phyloP scores from a whole-genome alignment of 2,113 vertebrate species.

The Choloepus hoffmanni region DNA sequence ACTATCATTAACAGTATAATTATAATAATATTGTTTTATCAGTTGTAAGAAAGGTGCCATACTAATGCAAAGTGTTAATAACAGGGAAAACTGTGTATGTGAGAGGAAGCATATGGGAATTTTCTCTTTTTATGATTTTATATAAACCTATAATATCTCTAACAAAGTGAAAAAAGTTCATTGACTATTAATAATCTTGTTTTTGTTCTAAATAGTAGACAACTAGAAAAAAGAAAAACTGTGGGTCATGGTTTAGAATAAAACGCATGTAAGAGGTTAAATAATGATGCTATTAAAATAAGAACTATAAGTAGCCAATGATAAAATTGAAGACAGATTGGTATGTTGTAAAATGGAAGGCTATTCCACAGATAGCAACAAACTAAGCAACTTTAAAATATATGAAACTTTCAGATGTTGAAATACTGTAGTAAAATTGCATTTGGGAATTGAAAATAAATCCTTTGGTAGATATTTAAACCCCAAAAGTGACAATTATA shows the following conservation, averaged over 20 bases:
- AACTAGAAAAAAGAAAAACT: slow-evolving; percentile 37
- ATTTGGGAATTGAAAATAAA: slow-evolving; percentile 84
- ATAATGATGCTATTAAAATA: slow-evolving; percentile 51
- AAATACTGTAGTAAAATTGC: slow-evolving; percentile 73
- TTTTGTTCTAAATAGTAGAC: neutral
- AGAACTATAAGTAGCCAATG: slow-evolving; percentile 54
- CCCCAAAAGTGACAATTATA: slow-evolving; percentile 76
- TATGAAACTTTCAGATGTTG: slow-evolving; percentile 65
- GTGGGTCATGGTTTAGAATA: neutral
- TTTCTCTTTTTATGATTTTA: no score
- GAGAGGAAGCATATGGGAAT: no score
- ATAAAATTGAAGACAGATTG: slow-evolving; percentile 63
- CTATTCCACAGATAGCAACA: slow-evolving; percentile 45
- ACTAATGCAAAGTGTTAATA: no score
- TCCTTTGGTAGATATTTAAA: slow-evolving; percentile 65
- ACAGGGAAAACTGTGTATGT: no score
- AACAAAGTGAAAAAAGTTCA: neutral
- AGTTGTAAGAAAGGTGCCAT: no score
- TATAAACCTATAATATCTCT: no score
- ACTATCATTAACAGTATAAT: no score
- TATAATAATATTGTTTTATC: no score
- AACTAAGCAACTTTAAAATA: slow-evolving; percentile 60
- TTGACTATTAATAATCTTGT: neutral
- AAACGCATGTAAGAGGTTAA: slow-evolving; percentile 39
- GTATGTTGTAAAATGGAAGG: slow-evolving; percentile 61